Base-by-base conservation (phyloP, 2,797 vertebrate genomes). In the Paratrypauchen microcephalus region DNA sequence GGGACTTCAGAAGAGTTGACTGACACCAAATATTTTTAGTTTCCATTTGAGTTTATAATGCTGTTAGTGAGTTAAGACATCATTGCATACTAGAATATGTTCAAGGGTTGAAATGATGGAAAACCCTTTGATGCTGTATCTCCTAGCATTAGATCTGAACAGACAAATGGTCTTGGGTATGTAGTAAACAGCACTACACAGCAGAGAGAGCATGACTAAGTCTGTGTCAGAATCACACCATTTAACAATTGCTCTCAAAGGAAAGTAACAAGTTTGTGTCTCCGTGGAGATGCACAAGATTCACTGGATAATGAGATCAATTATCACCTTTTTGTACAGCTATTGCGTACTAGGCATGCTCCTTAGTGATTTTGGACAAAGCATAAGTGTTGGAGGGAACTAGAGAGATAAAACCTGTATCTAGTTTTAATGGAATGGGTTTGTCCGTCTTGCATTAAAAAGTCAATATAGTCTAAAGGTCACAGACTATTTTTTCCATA, bases 331-430 rank as follows among this genome's bases (percentile, higher is more conserved):
- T 55, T 55, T 55, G 21, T 55, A 12, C 21, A 54, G 80, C 72
- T 79, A 68, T 36, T 74, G 70, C 45, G 52, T 62, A 71, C 81
- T 65, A 30, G 13, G 7, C 15, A 5, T 45, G 13, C 41, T 45
- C 13, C 12, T 45, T 45, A 45, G 16, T 45, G 15, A 45, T 45
- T 45, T 45, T 45, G 41, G 41, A 4, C 16, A 45, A 16, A 15
- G 7, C 2, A 9, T 9, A 36, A 36, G 41, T 45, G 13, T 45
- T 45, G 13, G 12, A 45, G 13, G 41, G 41, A 45, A 45, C 41
- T 45, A 45, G 4, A 15, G 13, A 45, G 41, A 45, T 45, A 45
- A 45, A 45, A 45, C 39, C 2, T 4, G 41, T 45, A 15, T 45
- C 41, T 45, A 41, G 13, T 15, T 45, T 15, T 45, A 45, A 45